These are phyloP conservation scores for Epistrophella euchroma DNA, from an alignment of 2,888 invertebrate genomes.

Conservation along the genomic window DNA sequence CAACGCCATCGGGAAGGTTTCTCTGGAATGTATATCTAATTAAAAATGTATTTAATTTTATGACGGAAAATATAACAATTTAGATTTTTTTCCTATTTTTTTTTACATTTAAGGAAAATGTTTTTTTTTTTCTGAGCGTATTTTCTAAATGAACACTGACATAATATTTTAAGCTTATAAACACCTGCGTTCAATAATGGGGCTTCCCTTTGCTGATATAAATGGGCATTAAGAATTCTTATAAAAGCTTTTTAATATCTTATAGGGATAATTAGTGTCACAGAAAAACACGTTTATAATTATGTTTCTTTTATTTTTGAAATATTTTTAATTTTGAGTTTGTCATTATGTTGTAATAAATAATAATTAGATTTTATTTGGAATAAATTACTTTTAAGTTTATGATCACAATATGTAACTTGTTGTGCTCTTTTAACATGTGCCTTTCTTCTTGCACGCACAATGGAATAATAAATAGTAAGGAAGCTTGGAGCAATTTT, in stretches of 20 bases:
- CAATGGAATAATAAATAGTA: too few species aligned
- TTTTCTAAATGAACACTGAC: neutral
- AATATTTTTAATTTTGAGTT: neutral
- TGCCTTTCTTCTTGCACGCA: too few species aligned
- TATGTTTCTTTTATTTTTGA: neutral
- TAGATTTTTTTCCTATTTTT: neutral
- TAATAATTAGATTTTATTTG: too few species aligned
- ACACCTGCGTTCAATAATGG: slow-evolving; percentile 18
- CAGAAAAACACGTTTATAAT: neutral
- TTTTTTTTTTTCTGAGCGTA: neutral
- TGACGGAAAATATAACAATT: slow-evolving; percentile 23
- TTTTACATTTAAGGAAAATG: neutral
- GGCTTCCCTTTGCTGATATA: neutral
- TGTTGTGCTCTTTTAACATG: too few species aligned
- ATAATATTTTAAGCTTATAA: slow-evolving; percentile 15
- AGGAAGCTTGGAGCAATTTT: too few species aligned
- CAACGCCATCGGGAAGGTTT: neutral
- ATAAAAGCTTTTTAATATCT: neutral
- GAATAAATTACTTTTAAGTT: too few species aligned
- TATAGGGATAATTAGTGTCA: neutral
- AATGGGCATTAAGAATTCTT: slow-evolving; percentile 1
- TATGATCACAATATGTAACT: too few species aligned
- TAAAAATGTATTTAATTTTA: slow-evolving; percentile 45
- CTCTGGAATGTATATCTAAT: slow-evolving; percentile 23
- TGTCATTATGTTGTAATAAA: neutral